Conservation (phyloP, 2,113 vertebrate species). For the Apeltes quadracus region DNA sequence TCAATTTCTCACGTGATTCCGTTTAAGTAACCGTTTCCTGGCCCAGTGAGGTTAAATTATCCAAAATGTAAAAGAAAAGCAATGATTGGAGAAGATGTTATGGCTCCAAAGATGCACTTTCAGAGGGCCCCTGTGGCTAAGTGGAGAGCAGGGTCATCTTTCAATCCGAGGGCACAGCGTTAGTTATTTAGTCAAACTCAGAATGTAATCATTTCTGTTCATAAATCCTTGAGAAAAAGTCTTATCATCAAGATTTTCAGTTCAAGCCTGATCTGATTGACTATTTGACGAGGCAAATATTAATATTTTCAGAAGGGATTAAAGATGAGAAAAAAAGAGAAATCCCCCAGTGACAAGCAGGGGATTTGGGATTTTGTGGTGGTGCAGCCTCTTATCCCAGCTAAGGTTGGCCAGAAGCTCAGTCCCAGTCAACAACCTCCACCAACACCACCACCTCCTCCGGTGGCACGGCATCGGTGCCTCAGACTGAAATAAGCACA, state of each 20-base stretch:
- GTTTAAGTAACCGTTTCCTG: background rate
- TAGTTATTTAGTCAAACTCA: background rate
- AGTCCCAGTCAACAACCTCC: conserved; percentile 24
- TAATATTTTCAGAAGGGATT: background rate
- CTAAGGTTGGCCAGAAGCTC: conserved; percentile 41
- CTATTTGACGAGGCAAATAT: background rate
- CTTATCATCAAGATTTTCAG: background rate
- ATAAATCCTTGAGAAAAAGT: background rate
- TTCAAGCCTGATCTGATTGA: background rate
- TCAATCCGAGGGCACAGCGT: too few relatives aligned
- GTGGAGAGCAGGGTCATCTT: too few relatives aligned
- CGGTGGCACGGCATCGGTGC: conserved; percentile 23
- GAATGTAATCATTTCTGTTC: background rate
- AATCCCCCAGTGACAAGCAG: background rate
- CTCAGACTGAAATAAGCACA: conserved; percentile 45
- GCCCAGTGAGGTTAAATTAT: background rate
- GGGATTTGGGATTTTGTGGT: conserved; percentile 4
- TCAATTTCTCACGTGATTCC: background rate
- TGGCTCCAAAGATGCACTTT: background rate
- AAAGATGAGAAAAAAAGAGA: background rate
- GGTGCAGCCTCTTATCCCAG: conserved; percentile 34
- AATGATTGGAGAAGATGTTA: background rate
- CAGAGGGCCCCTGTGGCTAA: background rate
- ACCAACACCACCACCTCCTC: background rate
- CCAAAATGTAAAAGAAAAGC: background rate